Base-by-base conservation (phyloP, 2,113 vertebrate species). In the Candoia aspera region DNA sequence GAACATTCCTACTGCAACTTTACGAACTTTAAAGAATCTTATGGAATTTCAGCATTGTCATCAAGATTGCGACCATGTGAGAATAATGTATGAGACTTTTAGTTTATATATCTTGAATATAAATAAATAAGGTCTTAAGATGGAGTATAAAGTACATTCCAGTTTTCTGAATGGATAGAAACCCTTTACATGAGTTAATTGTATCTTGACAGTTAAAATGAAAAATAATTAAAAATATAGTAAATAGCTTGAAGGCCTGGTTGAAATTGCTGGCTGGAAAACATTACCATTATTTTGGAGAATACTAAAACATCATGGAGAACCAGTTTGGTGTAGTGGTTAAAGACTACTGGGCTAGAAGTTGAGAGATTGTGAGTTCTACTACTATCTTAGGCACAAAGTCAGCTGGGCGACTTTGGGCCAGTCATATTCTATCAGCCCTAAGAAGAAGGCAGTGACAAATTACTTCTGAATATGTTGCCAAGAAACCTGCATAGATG, bases 221-320 rank as follows among this genome's bases (percentile, higher is more conserved):
- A 83, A 89, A 91, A 93, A n/a, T 68, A 68, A 84, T 91, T 33
- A 54, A 84, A 24, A 94, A 85, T 54, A 55, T 79, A 89, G 84
- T 53, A 93, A 95, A 89, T 84, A 93, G 54, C 57, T 37, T 33
- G 79, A 94, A 90, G 64, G 64, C 12, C 46, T 90, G 73, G 90
- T 46, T 90, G 83, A 53, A 53, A 79, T 90, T 88, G 12, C 92
- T 91, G 57, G 26, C 42, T 87, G 15, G 17, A 83, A 59, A 93
- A 90, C 92, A 94, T 97, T 95, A 93, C 90, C 94, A 92, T 91
- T 92, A 91, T 53, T 49, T 42, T 87, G 57, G 88, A 93, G 53
- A 94, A 24, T 37, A 10, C 33, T 55, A 37, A 37, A 90, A 88
- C 1, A 79, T 90, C 4, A 23, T 11, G 92, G 64, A 68, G 29